Base-by-base conservation (phyloP, 1,140 invertebrate species). In the Drosophila sp. region DNA sequence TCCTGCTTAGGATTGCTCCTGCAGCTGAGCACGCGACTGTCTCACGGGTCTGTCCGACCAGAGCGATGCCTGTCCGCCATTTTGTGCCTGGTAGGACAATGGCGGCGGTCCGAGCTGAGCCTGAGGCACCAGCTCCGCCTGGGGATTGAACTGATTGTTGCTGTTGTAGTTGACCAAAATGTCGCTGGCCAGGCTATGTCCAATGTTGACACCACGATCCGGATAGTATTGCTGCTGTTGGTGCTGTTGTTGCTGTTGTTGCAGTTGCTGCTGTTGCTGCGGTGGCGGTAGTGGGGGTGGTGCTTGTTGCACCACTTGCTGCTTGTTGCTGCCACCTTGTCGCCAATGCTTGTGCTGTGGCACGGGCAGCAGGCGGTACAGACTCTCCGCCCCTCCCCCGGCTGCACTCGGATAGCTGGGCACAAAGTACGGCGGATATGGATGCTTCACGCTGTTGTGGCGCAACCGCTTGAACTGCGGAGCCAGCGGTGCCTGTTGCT, bases 111-210 rank as follows among this genome's bases (percentile, higher is more conserved):
- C 80, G 16, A 90, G 41, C 58, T 83, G 81, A 11, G 75, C 59
- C 8, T 78, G 79, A 0, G 82, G 73, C 76, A 80, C 71, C 90
- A 94, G 95, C 78, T 96, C 95, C 50, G 94, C 94, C 58, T 96
- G 94, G 0, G 95, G 94, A 81, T 96, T 94, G 11, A 95, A 92
- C 58, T 86, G 82, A 25, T 86, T 86, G 67, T 86, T 86, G 1
- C 38, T 76, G 43, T 82, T 86, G 61, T 86, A 87, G 67, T 86
- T 86, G 8, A 86, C 82, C 34, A 86, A 46, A 1, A 86, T 87
- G 9, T 86, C 82, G 18, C 82, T 74, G 25, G 82, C 78, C 57
- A 86, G 21, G 21, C 82, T 86, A 40, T 86, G 82, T 2, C 82
- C 82, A 1, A 81, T 79, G n/a, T 72, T 64, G 0, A 89, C 82